Evolutionary conservation across 2,888 invertebrate genomes (phyloP), one percentile per base, ranked within the genome.

Genomic region (Seira sanloemensis): DNA sequence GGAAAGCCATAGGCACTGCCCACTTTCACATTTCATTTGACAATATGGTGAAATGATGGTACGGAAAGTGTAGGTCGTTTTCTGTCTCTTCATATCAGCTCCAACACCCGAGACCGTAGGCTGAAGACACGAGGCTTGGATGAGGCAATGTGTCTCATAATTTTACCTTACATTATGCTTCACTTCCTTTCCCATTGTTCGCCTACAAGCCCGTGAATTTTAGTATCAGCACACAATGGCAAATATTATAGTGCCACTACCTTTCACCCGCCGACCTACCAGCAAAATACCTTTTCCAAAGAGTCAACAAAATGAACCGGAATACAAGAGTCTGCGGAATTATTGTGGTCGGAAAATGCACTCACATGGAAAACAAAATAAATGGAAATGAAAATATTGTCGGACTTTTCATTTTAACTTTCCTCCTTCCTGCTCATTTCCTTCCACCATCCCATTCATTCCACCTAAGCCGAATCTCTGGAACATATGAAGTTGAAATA

Each of bases 381-480:
- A 58, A 58, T 58, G 58, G 58, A 18, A 58, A 58, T 58, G 58
- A 58, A 58, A 58, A 58, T 58, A 58, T 58, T 58, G 58, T 58
- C 18, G n/a, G 58, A 58, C n/a, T 58, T 58, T 58, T 58, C 58
- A 58, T 58, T 58, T 58, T n/a, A 58, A n/a, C 58, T 58, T 58
- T 58, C 37, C 37, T 58, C 58, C n/a, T 58, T 58, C n/a, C 58
- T n/a, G 2, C n/a, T 58, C 58, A 58, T 58, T 58, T 58, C 58
- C 58, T 58, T 58, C 58, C 58, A 4, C 2, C 58, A 4, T 58
- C 7, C 58, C 12, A 37, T 37, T 37, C 37, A 37, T n/a, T n/a
- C n/a, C n/a, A n/a, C n/a, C n/a, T n/a, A n/a, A n/a, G n/a, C n/a
- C n/a, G n/a, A n/a, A n/a, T n/a, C n/a, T n/a, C n/a, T n/a, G n/a